Percentiles rank a stretch among this genome's conserved stretches.
Evolutionary conservation across 2,888 invertebrate genomes (phyloP).

Genomic region (Epinotia bilunana): DNA sequence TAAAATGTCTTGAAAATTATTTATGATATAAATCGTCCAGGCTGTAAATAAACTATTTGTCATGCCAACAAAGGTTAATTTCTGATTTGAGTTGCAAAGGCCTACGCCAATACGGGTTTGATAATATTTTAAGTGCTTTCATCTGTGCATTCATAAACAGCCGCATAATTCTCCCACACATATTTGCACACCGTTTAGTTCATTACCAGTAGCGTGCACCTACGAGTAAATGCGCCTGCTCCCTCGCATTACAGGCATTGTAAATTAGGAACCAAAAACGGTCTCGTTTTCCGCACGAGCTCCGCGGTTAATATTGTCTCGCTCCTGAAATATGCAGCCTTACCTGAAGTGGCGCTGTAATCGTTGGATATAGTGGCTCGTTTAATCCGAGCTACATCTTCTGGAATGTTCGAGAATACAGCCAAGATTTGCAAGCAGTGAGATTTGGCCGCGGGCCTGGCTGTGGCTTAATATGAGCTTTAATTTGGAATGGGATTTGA

Average conservation of each 20-base stretch:
- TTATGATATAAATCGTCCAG: background rate
- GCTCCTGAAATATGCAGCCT: slow-evolving; percentile 78
- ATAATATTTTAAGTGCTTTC: background rate
- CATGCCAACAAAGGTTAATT: background rate
- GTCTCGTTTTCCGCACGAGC: slow-evolving; percentile 86
- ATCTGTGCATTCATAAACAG: slow-evolving; percentile 45
- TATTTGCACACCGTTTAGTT: slow-evolving; percentile 65
- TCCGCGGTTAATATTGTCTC: slow-evolving; percentile 83
- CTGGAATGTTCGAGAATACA: slow-evolving; percentile 81
- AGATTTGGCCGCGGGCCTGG: slow-evolving; percentile 80
- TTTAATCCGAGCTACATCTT: slow-evolving; percentile 81
- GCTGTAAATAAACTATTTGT: background rate
- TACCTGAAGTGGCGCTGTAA: slow-evolving; percentile 80
- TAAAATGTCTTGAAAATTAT: slow-evolving; percentile 5
- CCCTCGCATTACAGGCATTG: slow-evolving; percentile 73
- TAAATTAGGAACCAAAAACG: slow-evolving; percentile 81
- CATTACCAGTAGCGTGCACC: slow-evolving; percentile 65
- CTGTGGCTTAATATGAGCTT: slow-evolving; percentile 71
- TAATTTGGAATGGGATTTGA: slow-evolving; percentile 67
- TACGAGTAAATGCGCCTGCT: slow-evolving; percentile 67
- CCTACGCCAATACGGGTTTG: background rate
- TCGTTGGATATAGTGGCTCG: slow-evolving; percentile 80
- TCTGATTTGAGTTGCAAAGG: background rate
- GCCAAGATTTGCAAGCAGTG: slow-evolving; percentile 80
- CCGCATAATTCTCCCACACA: slow-evolving; percentile 58